Base-by-base conservation (phyloP, 37 sponge, comb jelly and placozoan species). In the Mnemiopsis leidyi region DNA sequence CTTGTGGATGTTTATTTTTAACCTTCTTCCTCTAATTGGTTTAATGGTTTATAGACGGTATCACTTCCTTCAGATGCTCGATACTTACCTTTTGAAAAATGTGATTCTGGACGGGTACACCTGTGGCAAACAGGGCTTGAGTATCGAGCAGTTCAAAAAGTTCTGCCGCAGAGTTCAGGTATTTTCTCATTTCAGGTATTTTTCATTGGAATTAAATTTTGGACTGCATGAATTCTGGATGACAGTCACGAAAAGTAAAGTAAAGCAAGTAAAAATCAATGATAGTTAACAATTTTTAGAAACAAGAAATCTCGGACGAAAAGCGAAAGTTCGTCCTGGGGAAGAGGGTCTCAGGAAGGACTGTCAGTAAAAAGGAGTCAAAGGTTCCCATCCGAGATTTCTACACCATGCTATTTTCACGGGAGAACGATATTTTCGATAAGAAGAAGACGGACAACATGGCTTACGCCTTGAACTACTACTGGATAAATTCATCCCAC, bases 401-500 rank as follows among this genome's bases (percentile, higher is more conserved):
- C 37, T 79, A 20, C 37, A 79, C 35, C 2, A 16, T 79, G 36
- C 21, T 79, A 1, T 79, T 36, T 36, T 36, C 37, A 23, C 33
- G 82, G 32, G 36, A 79, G 38, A 79, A 79, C 29, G 82, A 79
- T 33, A 35, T 79, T 32, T 16, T 34, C 30, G 29, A 79, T 36
- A 79, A 13, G 21, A 33, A 79, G 38, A 79, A 79, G 21, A 33
- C 1, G 3, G 82, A 79, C 37, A 79, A 33, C 35, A 32, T 79
- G 82, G 38, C 9, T 34, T 79, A 33, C 29, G 9, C 82, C 7
- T 9, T 79, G 36, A 79, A 79, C 36, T 79, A 79, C 37, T 79
- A 79, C 36, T 79, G 82, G 82, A 79, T 79, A 13, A 79, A 79
- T 29, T 79, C 82, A 16, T 79, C 82, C 34, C 82, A 79, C 82